Conservation (phyloP, 1,140 invertebrate genomes). For the Ips typographus region DNA sequence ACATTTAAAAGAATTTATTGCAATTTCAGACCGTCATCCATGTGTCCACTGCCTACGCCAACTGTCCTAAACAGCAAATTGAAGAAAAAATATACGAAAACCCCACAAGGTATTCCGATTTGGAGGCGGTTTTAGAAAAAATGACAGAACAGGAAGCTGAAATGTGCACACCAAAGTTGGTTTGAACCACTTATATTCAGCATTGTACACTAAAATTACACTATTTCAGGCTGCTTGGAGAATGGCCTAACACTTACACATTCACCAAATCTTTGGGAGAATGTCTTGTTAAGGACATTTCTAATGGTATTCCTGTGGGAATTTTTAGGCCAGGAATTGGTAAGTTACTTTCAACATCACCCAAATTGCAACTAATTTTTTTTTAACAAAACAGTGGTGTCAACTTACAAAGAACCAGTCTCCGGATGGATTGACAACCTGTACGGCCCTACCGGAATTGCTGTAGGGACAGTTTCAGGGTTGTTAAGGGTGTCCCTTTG, state of each 20-base stretch:
- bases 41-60: constrained; percentile 68
- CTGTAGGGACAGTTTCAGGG: constrained; percentile 70
- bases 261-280: constrained; percentile 83
- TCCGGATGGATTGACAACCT: constrained; percentile 85
- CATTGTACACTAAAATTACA: neutral
- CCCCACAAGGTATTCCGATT: constrained; percentile 63
- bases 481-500: constrained; percentile 70
- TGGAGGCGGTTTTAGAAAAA: constrained; percentile 57
- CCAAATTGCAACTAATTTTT: constrained; percentile 12
- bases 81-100: constrained; percentile 71
- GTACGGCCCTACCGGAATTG: constrained; percentile 80
- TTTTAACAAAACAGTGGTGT: constrained; percentile 46
- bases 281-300: constrained; percentile 61
- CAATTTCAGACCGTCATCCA: constrained; percentile 43
- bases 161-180: constrained; percentile 57
- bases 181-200: neutral
- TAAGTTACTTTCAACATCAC: constrained; percentile 13
- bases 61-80: constrained; percentile 60
- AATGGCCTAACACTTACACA: constrained; percentile 82
- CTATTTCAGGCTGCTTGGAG: constrained; percentile 36
- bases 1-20: constrained; percentile 1
- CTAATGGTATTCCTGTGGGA: constrained; percentile 63
- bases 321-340: constrained; percentile 66
- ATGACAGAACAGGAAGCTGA: constrained; percentile 58
- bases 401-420: constrained; percentile 55